Evolutionary conservation across 2,888 invertebrate genomes (phyloP).

Genomic region (Drosophila borealis): DNA sequence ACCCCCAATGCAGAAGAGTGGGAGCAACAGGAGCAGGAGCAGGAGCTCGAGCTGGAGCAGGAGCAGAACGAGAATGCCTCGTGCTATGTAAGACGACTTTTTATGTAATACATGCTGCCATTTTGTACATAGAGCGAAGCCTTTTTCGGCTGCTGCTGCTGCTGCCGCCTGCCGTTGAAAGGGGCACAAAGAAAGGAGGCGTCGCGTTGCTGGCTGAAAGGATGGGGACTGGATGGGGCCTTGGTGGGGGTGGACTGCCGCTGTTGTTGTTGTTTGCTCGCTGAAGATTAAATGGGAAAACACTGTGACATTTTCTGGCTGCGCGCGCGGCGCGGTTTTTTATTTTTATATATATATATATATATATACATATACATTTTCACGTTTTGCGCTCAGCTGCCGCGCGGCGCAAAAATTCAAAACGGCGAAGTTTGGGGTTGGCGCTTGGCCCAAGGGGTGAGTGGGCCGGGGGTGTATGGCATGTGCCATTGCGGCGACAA

Average conservation of each 20-base stretch:
- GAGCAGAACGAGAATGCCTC: not conserved
- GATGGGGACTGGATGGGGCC: slow-evolving; percentile 19
- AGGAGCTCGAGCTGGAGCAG: not conserved
- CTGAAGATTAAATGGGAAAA: slow-evolving; percentile 78
- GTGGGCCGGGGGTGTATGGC: slow-evolving; percentile 19
- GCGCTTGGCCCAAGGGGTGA: slow-evolving; percentile 27
- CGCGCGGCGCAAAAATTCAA: slow-evolving; percentile 61
- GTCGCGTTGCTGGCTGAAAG: slow-evolving; percentile 52
- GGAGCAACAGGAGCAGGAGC: not conserved
- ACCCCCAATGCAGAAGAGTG: slow-evolving; percentile 4
- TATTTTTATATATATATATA: slow-evolving; percentile 36
- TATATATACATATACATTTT: slow-evolving; percentile 32
- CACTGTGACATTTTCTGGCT: slow-evolving; percentile 79
- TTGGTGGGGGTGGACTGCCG: slow-evolving; percentile 18
- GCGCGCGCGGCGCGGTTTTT: slow-evolving; percentile 53
- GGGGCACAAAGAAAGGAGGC: slow-evolving; percentile 73
- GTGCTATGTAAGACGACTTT: slow-evolving; percentile 62
- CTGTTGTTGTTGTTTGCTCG: slow-evolving; percentile 58
- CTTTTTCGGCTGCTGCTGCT: slow-evolving; percentile 43
- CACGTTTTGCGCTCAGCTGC: slow-evolving; percentile 47
- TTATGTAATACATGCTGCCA: slow-evolving; percentile 74
- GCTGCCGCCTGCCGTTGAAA: slow-evolving; percentile 51
- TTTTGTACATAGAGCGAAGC: slow-evolving; percentile 68
- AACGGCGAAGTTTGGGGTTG: slow-evolving; percentile 50
- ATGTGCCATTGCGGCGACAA: slow-evolving; percentile 54